phyloP scores from a whole-genome alignment of 2,888 invertebrate species.

The Brenthis hecate region DNA sequence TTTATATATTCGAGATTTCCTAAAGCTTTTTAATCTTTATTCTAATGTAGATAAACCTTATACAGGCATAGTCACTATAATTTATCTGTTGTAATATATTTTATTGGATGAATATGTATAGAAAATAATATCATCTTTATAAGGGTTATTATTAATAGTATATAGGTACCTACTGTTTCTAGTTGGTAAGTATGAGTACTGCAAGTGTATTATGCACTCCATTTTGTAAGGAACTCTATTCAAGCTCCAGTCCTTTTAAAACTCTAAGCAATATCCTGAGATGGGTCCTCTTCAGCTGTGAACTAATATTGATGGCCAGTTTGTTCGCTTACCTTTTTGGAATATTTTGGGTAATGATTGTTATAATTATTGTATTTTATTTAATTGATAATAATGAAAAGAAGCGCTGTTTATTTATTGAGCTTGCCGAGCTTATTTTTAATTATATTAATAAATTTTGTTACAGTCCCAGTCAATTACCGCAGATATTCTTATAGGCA shows the following conservation, averaged over 20 bases:
- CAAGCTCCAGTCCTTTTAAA: slow-evolving; percentile 31
- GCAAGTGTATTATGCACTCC: slow-evolving; percentile 41
- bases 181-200: slow-evolving; percentile 45
- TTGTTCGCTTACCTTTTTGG: slow-evolving; percentile 48
- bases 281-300: slow-evolving; percentile 45
- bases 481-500: slow-evolving; percentile 33
- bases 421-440: background rate
- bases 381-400: too few species aligned
- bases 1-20: too few species aligned
- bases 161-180: slow-evolving; percentile 21
- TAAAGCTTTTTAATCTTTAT: too few species aligned
- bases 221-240: slow-evolving; percentile 41
- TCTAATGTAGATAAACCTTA: too few species aligned
- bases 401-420: too few species aligned
- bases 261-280: slow-evolving; percentile 35
- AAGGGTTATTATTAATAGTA: too few species aligned
- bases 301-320: slow-evolving; percentile 44
- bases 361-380: background rate
- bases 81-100: too few species aligned
- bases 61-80: too few species aligned
- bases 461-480: slow-evolving; percentile 38
- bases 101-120: too few species aligned
- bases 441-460: slow-evolving; percentile 14
- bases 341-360: slow-evolving; percentile 47
- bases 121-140: too few species aligned